Evolutionary conservation across 2,797 vertebrate species (phyloP), one percentile per base, ranked within the genome.

Genomic region (Sylvia borin): DNA sequence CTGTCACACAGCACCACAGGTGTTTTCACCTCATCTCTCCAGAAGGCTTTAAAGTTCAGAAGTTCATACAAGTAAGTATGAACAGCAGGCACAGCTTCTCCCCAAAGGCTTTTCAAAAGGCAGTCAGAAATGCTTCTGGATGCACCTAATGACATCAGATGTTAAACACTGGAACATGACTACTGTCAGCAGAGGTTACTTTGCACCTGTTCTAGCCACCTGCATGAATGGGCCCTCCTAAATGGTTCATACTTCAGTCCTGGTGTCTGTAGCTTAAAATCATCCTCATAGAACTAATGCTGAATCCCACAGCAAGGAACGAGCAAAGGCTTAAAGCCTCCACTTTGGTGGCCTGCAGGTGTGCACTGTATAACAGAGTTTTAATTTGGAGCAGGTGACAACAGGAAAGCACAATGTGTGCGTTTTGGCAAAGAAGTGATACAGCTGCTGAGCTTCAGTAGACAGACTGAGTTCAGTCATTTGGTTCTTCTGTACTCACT

Each of bases 271-370:
- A 73, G 29, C 64, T 75, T 89, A 80, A 91, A 93, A 76, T 54
- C 1, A 0, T 79, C 18, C 45, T 79, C 19, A 24, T 74, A 85
- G 93, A 93, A 85, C 10, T 47, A 64, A 43, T 1, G 2, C 47
- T 50, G 58, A 85, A 80, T 83, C 57, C 48, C 13, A 5, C 21
- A 58, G 42, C 15, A 26, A 32, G 42, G 34, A 22, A 4, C 78
- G 81, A 36, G 34, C 16, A 43, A 80, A 83, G 42, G 19, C 57
- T 85, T 77, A 83, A 79, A 91, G 16, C 42, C 27, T 82, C 31
- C 32, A 10, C 32, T 85, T 87, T 54, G 36, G 87, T 58, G 91
- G 94, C 61, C 50, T 78, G 75, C 91, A 92, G 85, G 54, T 91
- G 68, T 94, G 71, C 50, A 10, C 45, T 50, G 20, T 70, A 75